Evolutionary conservation across 2,888 invertebrate genomes (phyloP).

Genomic region (Petrolisthes manimaculis): DNA sequence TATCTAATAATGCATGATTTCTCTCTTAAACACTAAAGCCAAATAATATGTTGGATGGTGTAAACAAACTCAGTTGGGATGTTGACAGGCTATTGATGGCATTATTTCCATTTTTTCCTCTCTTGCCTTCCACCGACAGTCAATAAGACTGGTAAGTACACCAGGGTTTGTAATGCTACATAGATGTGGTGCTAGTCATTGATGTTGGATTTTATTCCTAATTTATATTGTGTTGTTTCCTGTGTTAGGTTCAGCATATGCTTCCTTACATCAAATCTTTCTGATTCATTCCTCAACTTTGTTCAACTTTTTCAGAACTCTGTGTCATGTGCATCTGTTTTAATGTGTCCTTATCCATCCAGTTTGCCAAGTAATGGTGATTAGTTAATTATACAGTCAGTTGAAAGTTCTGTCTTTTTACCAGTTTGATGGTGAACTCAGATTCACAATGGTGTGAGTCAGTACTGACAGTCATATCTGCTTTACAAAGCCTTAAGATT

Average conservation of each 20-base stretch:
- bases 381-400: too few relatives aligned
- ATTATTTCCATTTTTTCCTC: slow-evolving; percentile 63
- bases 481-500: too few relatives aligned
- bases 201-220: slow-evolving; percentile 39
- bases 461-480: too few relatives aligned
- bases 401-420: too few relatives aligned
- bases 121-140: slow-evolving; percentile 64
- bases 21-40: slow-evolving; percentile 41
- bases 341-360: background rate
- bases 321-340: background rate
- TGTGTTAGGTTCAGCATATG: slow-evolving; percentile 41
- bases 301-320: background rate
- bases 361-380: too few relatives aligned
- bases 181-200: slow-evolving; percentile 62
- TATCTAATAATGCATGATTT: slow-evolving; percentile 16
- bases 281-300: background rate
- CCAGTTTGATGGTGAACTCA: too few relatives aligned
- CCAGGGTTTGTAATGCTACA: slow-evolving; percentile 59
- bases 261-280: slow-evolving; percentile 11
- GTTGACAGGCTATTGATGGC: slow-evolving; percentile 64
- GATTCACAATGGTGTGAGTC: too few relatives aligned
- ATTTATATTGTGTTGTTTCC: slow-evolving; percentile 33
- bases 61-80: slow-evolving; percentile 50
- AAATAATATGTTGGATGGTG: slow-evolving; percentile 58
- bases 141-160: slow-evolving; percentile 53